Percentiles rank a stretch among this genome's conserved stretches.
These are phyloP conservation scores for Athalia rosae DNA, from an alignment of 2,888 invertebrate species.

Conservation along the genomic window DNA sequence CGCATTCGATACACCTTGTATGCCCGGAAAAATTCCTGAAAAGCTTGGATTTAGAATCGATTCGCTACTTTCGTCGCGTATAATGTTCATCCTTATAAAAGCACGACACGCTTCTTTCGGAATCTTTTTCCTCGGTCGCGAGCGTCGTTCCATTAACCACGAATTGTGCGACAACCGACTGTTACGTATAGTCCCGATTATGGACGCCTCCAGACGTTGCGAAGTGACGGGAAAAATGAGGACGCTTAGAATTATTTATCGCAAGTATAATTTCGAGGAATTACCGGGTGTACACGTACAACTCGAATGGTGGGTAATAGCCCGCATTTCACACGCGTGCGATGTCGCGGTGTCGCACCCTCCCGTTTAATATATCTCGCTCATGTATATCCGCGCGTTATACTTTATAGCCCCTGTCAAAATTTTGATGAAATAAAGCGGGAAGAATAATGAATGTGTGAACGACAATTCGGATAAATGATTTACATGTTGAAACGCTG, in stretches of 20 bases:
- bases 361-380: slow-evolving; percentile 20
- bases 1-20: not conserved
- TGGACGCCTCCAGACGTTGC: not conserved
- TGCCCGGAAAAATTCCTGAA: not conserved
- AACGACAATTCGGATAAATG: too few relatives aligned
- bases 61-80: too few relatives aligned
- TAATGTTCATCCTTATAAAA: too few relatives aligned
- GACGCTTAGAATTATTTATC: slow-evolving; percentile 10
- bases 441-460: too few relatives aligned
- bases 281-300: not conserved
- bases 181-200: not conserved
- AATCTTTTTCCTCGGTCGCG: too few relatives aligned
- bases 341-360: not conserved
- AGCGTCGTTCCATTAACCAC: too few relatives aligned
- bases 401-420: not conserved
- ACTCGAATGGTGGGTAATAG: slow-evolving; percentile 12
- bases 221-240: slow-evolving; percentile 4
- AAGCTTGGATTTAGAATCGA: not conserved
- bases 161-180: not conserved
- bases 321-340: not conserved
- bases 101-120: too few relatives aligned
- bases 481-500: too few relatives aligned
- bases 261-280: slow-evolving; percentile 25
- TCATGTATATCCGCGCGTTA: not conserved
- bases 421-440: not conserved